phyloP scores from a whole-genome alignment of 64 coral and sea anemone species.

The Stichodactyla helianthus region DNA sequence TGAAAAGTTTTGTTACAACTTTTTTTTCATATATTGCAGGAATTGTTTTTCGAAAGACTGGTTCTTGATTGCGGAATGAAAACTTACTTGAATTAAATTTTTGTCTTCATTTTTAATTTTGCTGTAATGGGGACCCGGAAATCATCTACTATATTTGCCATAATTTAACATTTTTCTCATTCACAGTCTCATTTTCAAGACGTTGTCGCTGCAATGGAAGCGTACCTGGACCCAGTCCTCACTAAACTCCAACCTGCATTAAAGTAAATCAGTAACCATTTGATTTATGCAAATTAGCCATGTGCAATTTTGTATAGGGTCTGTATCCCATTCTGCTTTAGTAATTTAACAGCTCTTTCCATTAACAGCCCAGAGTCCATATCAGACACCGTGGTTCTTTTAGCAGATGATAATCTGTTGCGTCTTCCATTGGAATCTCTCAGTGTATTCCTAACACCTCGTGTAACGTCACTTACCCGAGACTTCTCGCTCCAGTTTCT shows the following conservation, averaged over 20 bases:
- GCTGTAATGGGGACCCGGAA: neutral
- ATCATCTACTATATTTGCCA: no score
- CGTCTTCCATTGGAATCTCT: conserved; percentile 78
- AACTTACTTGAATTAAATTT: no score
- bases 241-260: conserved; percentile 69
- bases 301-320: neutral
- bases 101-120: neutral
- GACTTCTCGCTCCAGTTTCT: conserved; percentile 95
- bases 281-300: no score
- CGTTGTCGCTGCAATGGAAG: conserved; percentile 66
- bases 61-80: no score
- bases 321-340: neutral
- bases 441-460: conserved; percentile 56
- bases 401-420: conserved; percentile 84
- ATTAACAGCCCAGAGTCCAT: conserved; percentile 49
- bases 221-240: conserved; percentile 71
- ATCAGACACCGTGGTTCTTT: conserved; percentile 77
- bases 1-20: no score
- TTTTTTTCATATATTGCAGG: no score
- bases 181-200: conserved; percentile 75
- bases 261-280: conserved; percentile 25
- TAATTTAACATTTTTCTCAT: no score
- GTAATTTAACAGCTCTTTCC: neutral
- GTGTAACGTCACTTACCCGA: conserved; percentile 70
- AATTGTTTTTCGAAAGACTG: no score